Evolutionary conservation across 2,888 invertebrate species (phyloP).

Genomic region (Pollenia amentaria): DNA sequence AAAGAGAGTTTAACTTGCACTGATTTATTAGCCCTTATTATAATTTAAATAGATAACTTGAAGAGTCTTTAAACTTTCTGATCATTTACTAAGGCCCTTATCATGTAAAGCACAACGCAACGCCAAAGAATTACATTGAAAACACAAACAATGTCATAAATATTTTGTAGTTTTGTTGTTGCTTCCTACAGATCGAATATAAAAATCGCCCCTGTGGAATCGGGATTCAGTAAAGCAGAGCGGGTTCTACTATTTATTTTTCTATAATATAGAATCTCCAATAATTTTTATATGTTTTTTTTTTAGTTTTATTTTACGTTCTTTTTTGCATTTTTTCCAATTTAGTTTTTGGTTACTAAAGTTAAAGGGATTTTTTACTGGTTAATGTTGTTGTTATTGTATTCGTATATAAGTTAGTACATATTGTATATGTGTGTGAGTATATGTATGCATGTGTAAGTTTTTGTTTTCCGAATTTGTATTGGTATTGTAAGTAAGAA

Average conservation of each 20-base stretch:
- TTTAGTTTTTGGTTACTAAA: constrained; percentile 71
- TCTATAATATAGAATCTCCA: constrained; percentile 64
- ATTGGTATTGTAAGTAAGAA: constrained; percentile 21
- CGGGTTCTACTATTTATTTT: background rate
- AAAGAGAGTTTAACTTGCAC: too few relatives aligned
- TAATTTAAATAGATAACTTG: too few relatives aligned
- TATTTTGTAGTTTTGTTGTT: too few relatives aligned
- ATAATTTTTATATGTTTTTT: constrained; percentile 51
- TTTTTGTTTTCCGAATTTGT: constrained; percentile 14
- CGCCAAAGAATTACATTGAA: too few relatives aligned
- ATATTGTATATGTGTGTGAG: constrained; percentile 17
- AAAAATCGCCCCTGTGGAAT: too few relatives aligned
- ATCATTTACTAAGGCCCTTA: too few relatives aligned
- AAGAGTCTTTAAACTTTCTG: too few relatives aligned
- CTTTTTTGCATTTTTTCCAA: constrained; percentile 69
- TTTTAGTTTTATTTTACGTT: constrained; percentile 60
- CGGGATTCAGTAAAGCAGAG: too few relatives aligned
- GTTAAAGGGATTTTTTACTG: constrained; percentile 65
- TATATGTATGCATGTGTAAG: constrained; percentile 30
- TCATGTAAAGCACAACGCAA: too few relatives aligned
- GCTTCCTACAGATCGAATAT: too few relatives aligned
- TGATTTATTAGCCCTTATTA: too few relatives aligned
- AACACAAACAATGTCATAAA: too few relatives aligned
- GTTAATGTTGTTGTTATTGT: constrained; percentile 47
- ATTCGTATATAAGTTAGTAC: constrained; percentile 57